Evolutionary conservation across 2,113 vertebrate species (phyloP).

Genomic region (Dolichotis patagonum): DNA sequence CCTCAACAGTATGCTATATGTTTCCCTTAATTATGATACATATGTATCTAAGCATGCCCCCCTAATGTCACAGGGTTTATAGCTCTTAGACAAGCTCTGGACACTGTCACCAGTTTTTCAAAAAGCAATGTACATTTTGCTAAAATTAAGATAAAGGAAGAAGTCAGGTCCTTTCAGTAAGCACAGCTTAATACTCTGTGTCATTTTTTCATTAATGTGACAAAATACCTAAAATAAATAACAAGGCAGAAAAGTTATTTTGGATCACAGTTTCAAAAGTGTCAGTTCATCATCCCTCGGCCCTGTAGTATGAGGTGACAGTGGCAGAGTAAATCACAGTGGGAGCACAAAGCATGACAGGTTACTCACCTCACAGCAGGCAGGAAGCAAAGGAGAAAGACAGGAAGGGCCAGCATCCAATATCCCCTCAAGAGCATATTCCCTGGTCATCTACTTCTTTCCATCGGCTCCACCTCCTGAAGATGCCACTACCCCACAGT

Average conservation of each 20-base stretch:
- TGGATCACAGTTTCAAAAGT: background rate
- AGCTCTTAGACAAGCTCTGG: slow-evolving; percentile 64
- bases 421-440: background rate
- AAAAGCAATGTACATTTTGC: slow-evolving; percentile 5
- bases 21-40: slow-evolving; percentile 30
- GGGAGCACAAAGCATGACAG: background rate
- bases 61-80: slow-evolving; percentile 55
- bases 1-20: background rate
- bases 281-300: background rate
- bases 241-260: background rate
- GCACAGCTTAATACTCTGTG: no score
- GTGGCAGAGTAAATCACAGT: background rate
- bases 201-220: background rate
- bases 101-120: background rate
- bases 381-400: background rate
- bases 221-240: background rate
- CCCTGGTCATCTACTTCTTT: no score
- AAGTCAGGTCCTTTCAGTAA: background rate
- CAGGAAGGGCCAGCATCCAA: background rate
- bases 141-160: background rate
- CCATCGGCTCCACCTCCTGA: background rate
- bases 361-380: background rate
- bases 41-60: background rate
- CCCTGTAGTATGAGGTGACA: background rate
- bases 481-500: no score